Base-by-base conservation (phyloP, 2,113 vertebrate species). In the Cranoglanis bouderius region DNA sequence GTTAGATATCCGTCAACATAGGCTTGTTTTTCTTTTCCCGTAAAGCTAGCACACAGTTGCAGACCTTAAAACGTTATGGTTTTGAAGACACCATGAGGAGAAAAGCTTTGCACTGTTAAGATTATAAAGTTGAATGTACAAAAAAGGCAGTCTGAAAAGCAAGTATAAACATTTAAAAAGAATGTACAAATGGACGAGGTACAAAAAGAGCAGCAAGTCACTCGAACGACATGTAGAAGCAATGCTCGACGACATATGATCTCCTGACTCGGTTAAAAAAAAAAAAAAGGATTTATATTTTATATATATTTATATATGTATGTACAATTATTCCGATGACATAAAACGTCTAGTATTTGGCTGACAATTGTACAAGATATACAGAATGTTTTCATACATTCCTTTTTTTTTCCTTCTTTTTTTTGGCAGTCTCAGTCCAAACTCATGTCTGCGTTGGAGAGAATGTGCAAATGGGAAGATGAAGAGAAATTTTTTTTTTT, bases 101-200 rank as follows among this genome's bases (percentile, higher is more conserved):
- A 97, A 96, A 55, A 82, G 19, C n/a, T 96, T 96, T 97, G 93
- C 94, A 97, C 96, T 96, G 96, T 95, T 92, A 74, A 92, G 94
- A 94, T 95, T 96, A 96, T 95, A 96, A 96, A 96, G 92, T 95
- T 94, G 90, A 96, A 97, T 95, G 97, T 98, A 99, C 97, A 98
- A 99, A 99, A 98, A 98, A 99, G 98, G 98, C 98, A 97, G 96
- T 99, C 96, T 97, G 96, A 97, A 98, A 99, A 98, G 97, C 96
- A 97, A 97, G 97, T 99, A 99, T 96, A 99, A 99, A 99, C 97
- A 99, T 98, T 96, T 99, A 98, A 97, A 99, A 99, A 98, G 96
- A 97, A 97, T 97, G 96, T 98, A 98, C 98, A 98, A 98, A 98
- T 97, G 98, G 97, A 97, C 96, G 96, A 96, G 96, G 96, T 96